Evolutionary conservation across 2,113 vertebrate genomes (phyloP).

Genomic region (Onychostoma macrolepis): DNA sequence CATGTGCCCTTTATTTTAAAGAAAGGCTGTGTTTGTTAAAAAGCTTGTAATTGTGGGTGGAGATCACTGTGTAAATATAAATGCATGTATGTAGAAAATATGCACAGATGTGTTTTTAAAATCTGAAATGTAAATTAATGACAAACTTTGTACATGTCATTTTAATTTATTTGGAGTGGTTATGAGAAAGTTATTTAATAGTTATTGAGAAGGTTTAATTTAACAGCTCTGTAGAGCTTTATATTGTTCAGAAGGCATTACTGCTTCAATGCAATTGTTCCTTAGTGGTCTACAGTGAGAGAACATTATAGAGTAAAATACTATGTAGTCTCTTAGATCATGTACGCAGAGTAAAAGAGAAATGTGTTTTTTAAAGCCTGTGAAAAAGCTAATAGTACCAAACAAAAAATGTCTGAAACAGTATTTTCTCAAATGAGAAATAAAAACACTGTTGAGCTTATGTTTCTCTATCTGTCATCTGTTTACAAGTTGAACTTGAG

Average conservation of each 20-base stretch:
- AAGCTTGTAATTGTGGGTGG: conserved; percentile 73
- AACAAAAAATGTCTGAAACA: conserved; percentile 55
- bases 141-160: conserved; percentile 73
- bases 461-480: not conserved
- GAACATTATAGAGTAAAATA: conserved; percentile 38
- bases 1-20: conserved; percentile 12
- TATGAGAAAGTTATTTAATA: conserved; percentile 75
- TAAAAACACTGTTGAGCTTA: conserved; percentile 48
- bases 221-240: conserved; percentile 70
- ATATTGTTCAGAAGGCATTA: conserved; percentile 67
- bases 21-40: conserved; percentile 41
- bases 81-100: conserved; percentile 71
- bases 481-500: not conserved
- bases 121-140: conserved; percentile 78
- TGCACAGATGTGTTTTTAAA: conserved; percentile 78
- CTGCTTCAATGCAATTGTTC: conserved; percentile 64
- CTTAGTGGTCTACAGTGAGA: conserved; percentile 55
- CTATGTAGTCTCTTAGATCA: conserved; percentile 33
- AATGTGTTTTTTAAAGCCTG: conserved; percentile 45
- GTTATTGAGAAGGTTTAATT: conserved; percentile 68
- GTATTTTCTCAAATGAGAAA: conserved; percentile 74
- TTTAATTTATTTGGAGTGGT: conserved; percentile 79
- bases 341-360: conserved; percentile 41
- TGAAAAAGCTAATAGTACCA: conserved; percentile 51
- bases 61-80: conserved; percentile 60